Evolutionary conservation across 2,888 invertebrate genomes (phyloP).

Genomic region (Pteria penguin): DNA sequence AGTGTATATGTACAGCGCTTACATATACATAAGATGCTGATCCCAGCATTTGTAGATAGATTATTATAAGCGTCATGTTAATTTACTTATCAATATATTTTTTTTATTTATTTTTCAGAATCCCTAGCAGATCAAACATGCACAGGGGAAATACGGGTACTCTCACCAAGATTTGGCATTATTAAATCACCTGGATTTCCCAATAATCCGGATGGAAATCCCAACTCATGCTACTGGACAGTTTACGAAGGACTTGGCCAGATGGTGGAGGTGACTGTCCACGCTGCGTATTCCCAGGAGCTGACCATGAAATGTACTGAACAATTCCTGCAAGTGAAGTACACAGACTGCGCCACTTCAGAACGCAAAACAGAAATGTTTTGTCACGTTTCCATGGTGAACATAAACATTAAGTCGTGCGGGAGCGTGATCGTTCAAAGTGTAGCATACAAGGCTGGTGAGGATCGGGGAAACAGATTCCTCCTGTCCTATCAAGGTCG

Average conservation of each 20-base stretch:
- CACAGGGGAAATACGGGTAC: constrained; percentile 42
- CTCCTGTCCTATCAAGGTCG: constrained; percentile 59
- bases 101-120: constrained; percentile 16
- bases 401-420: constrained; percentile 54
- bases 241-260: constrained; percentile 45
- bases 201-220: constrained; percentile 51
- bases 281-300: constrained; percentile 53
- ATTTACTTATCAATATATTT: no score
- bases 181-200: constrained; percentile 59
- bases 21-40: no score
- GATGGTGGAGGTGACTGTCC: constrained; percentile 48
- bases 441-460: constrained; percentile 47
- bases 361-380: constrained; percentile 46
- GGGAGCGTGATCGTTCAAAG: constrained; percentile 54
- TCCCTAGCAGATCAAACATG: constrained; percentile 45
- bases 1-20: no score
- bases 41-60: no score
- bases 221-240: constrained; percentile 56
- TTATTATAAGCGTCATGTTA: no score
- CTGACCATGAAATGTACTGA: constrained; percentile 46
- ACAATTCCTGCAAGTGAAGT: constrained; percentile 55
- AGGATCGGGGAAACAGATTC: constrained; percentile 57
- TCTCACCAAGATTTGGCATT: constrained; percentile 52
- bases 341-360: constrained; percentile 46
- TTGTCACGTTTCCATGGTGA: constrained; percentile 51